Base-by-base conservation (phyloP, 2,113 vertebrate genomes). In the Platycercus adscitus region DNA sequence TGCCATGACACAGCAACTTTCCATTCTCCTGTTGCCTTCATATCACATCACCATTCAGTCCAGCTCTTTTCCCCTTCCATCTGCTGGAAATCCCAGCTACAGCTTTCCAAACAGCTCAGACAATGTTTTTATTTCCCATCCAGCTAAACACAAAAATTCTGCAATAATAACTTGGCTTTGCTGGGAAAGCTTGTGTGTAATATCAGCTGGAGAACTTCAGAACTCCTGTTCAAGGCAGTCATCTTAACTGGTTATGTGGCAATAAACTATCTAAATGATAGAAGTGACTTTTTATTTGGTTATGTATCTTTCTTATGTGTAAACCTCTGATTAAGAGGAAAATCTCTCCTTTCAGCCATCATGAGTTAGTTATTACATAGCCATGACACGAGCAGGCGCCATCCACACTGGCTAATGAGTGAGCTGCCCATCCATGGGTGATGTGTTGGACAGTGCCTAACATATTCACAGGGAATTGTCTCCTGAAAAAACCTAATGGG, bases 1-100 rank as follows among this genome's bases (percentile, higher is more conserved):
- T 91, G 70, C 80, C 52, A 72, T 91, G 89, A 95, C 81, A 77
- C 77, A 89, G 70, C 91, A 87, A 70, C 49, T 92, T 95, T 79
- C 35, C 17, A 25, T 79, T 82, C 37, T 91, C 16, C 47, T n/a
- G 11, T 37, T 93, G 60, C 41, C 53, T 73, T 85, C 52, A 28
- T 44, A 46, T 53, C 43, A 37, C 47, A 77, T n/a, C 43, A 83
- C 20, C 20, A 33, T 55, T 91, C 78, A 5, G 26, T 56, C 65
- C 56, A 82, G 29, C 17, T 86, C 14, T 83, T 53, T 16, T 29
- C 9, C 13, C 2, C 10, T 76, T 76, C 52, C 13, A 2, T 43
- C 31, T 73, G 19, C 66, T 77, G 61, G 63, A 86, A 85, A 66
- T 80, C 44, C 24, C 37, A 53, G 12, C 13, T 49, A n/a, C 11